A percentile compares a stretch with the other conserved stretches of the same genome.
Conservation (phyloP, 2,888 invertebrate species). For the Empis livida region DNA sequence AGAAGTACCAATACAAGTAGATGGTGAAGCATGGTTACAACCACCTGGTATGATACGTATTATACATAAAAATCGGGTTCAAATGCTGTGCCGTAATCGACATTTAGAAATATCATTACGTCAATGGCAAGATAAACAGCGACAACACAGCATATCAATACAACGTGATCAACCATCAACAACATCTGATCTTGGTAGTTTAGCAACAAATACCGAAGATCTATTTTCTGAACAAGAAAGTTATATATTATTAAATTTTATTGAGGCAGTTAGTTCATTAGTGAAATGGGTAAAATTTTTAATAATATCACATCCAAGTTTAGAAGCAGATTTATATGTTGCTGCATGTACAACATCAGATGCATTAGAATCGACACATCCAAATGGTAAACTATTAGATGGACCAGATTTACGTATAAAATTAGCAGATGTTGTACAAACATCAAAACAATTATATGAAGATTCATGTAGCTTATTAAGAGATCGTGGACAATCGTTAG, state of each 20-base stretch:
- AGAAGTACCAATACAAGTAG: constrained; percentile 90
- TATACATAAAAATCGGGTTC: constrained; percentile 92
- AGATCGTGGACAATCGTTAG: constrained; percentile 52
- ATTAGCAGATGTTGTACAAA: constrained; percentile 46
- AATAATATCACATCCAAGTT: constrained; percentile 50
- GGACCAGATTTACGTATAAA: constrained; percentile 60
- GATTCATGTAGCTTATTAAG: constrained; percentile 57
- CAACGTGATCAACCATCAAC: constrained; percentile 37
- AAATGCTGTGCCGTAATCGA: constrained; percentile 87
- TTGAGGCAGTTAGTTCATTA: constrained; percentile 73
- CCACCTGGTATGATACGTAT: constrained; percentile 93
- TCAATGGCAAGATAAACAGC: constrained; percentile 75
- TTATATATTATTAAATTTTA: constrained; percentile 52
- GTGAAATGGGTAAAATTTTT: constrained; percentile 68
- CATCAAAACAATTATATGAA: constrained; percentile 47
- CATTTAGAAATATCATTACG: constrained; percentile 81
- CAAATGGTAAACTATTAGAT: constrained; percentile 67
- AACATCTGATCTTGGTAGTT: constrained; percentile 21
- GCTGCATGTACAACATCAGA: constrained; percentile 59
- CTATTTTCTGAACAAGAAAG: constrained; percentile 38
- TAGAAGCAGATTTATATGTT: constrained; percentile 62
- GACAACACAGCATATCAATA: constrained; percentile 41
- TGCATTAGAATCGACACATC: constrained; percentile 61
- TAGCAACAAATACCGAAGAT: constrained; percentile 33
- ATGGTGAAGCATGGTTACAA: constrained; percentile 97